Base-by-base conservation (phyloP, 2,888 invertebrate species). In the Scaptomyza caliginosa region DNA sequence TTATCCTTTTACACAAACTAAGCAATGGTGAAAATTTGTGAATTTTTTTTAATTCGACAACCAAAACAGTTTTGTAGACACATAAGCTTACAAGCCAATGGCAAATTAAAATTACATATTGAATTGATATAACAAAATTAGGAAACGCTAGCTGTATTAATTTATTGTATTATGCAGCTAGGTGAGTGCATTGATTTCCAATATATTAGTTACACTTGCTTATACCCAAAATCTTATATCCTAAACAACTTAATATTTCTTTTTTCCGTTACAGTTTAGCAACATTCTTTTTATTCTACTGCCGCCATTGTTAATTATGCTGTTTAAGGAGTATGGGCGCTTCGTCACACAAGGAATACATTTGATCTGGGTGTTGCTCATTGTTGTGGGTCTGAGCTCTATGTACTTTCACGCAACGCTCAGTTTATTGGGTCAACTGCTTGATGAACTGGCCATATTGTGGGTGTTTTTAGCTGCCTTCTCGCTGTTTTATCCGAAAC, bases 321-420 rank as follows among this genome's bases (percentile, higher is more conserved):
- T 96, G 19, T 96, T 96, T 88, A 94, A 94, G 92, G 95, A 95
- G 72, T 96, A 96, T 91, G 94, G 95, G 13, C 93, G 94, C 78
- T 94, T 94, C 85, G 94, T 96, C 13, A 95, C 95, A 86, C 95
- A 94, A 24, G 95, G 94, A 16, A 96, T 96, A 73, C 95, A 96
- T 90, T 88, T 96, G n/a, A 93, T 96, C 36, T 96, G 96, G 96
- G 92, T 94, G n/a, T 90, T 96, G 49, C 90, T 96, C 56, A 95
- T 96, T 92, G 92, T 96, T 34, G 95, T 96, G 49, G 96, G 96
- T 5, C 88, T 96, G 1, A 95, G 95, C 79, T 96, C 96, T 28
- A 96, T 96, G 67, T 96, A 96, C 90, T 96, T 96, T 89, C 96
- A 96, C 91, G 96, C 96, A 5, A 96, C 96, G 2, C 92, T 96